Conservation (phyloP, 2,888 invertebrate genomes). For the Leptinotarsa tumamoca region DNA sequence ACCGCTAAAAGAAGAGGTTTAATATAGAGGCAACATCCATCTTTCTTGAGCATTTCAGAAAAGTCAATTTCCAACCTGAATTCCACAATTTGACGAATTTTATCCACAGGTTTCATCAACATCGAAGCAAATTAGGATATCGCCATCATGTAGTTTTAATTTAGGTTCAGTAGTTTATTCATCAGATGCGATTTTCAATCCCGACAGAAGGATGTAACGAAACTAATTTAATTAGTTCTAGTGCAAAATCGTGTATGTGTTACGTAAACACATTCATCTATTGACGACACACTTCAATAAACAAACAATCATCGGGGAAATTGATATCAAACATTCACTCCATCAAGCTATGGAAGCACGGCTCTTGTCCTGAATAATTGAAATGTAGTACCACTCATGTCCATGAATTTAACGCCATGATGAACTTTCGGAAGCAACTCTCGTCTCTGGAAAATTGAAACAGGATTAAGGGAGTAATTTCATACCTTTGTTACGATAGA, state of each 20-base stretch:
- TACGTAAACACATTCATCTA: slow-evolving; percentile 9
- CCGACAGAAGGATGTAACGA: slow-evolving; percentile 4
- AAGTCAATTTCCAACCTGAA: no score
- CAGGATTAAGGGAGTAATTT: neutral
- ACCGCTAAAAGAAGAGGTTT: no score
- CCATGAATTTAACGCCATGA: neutral
- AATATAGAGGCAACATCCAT: no score
- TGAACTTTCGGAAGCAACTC: neutral
- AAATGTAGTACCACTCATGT: neutral
- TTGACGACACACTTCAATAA: slow-evolving; percentile 2
- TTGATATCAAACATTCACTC: slow-evolving; percentile 12
- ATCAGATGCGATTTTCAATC: neutral
- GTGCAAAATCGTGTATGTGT: slow-evolving; percentile 7
- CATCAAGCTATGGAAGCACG: slow-evolving; percentile 1
- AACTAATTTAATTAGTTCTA: slow-evolving; percentile 16
- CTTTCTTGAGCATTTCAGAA: no score
- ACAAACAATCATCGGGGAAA: slow-evolving; percentile 13
- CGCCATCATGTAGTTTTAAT: no score
- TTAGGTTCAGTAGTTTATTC: neutral
- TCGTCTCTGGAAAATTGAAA: neutral
- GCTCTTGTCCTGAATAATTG: slow-evolving; percentile 4
- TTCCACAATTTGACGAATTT: no score
- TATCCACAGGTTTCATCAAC: no score
- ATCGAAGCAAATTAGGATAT: no score
- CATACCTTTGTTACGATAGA: no score